Conservation (phyloP, 2,797 vertebrate genomes). For the Lepus townsendii region DNA sequence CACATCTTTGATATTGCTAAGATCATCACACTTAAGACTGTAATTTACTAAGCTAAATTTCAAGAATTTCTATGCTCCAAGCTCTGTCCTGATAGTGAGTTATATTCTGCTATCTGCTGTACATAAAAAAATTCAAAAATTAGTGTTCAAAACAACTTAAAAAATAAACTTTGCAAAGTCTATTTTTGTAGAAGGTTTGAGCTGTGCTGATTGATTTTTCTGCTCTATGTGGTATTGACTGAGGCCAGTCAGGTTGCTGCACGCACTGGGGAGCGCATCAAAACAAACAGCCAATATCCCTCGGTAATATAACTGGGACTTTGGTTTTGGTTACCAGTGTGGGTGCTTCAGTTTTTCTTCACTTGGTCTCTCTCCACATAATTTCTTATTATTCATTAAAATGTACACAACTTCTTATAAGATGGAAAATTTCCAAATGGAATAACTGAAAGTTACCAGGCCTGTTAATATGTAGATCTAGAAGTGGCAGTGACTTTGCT, state of each 20-base stretch:
- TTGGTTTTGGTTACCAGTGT: background rate
- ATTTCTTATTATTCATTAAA: constrained; percentile 17
- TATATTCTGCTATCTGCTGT: background rate
- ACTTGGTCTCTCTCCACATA: background rate
- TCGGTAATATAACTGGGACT: background rate
- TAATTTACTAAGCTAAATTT: constrained; percentile 44
- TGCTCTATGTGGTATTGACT: background rate
- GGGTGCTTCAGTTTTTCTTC: background rate
- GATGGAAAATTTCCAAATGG: background rate
- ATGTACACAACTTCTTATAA: background rate
- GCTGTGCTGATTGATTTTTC: background rate
- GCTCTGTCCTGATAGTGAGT: background rate
- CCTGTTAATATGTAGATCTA: background rate
- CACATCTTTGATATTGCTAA: background rate
- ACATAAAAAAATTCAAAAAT: background rate
- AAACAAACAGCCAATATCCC: background rate
- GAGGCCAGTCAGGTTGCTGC: background rate
- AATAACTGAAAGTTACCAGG: background rate
- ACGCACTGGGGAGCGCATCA: background rate
- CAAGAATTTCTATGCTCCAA: background rate
- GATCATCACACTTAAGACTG: background rate
- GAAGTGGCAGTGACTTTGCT: background rate
- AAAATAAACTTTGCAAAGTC: background rate
- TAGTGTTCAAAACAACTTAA: background rate
- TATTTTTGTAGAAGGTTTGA: background rate